phyloP scores from a whole-genome alignment of 1,140 invertebrate species.

The Bilobella aurantiaca region DNA sequence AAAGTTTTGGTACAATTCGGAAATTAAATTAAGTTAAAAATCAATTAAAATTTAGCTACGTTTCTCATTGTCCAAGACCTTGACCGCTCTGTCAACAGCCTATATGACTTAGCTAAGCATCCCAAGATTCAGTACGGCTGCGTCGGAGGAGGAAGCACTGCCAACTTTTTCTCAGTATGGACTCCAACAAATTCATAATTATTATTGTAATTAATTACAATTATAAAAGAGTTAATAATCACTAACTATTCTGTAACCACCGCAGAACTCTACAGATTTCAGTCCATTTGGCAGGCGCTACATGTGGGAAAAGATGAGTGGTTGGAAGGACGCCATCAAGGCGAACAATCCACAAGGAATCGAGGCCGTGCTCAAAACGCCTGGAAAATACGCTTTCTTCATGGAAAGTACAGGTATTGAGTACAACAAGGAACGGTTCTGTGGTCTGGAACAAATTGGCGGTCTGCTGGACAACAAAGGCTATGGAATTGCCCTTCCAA shows the following conservation, averaged over 20 bases:
- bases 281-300: conserved; percentile 71
- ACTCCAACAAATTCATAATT: too few relatives aligned
- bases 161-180: conserved; percentile 79
- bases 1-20: too few relatives aligned
- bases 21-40: too few relatives aligned
- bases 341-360: conserved; percentile 74
- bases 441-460: conserved; percentile 80
- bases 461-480: conserved; percentile 83
- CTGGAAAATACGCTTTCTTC: conserved; percentile 78
- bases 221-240: neutral
- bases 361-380: conserved; percentile 67
- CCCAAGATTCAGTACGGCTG: conserved; percentile 94
- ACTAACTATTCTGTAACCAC: neutral
- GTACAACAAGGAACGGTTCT: conserved; percentile 81
- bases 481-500: conserved; percentile 82
- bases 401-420: conserved; percentile 65
- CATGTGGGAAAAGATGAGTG: conserved; percentile 83
- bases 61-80: conserved; percentile 94
- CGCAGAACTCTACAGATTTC: conserved; percentile 58
- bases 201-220: too few relatives aligned
- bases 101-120: conserved; percentile 91
- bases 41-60: conserved; percentile 89
- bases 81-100: conserved; percentile 89
- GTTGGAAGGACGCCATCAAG: conserved; percentile 68
- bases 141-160: conserved; percentile 83